Percentiles rank a stretch among this genome's conserved stretches.
Evolutionary conservation across 2,888 invertebrate species (phyloP).

Genomic region (Sphaeridia pumilis): DNA sequence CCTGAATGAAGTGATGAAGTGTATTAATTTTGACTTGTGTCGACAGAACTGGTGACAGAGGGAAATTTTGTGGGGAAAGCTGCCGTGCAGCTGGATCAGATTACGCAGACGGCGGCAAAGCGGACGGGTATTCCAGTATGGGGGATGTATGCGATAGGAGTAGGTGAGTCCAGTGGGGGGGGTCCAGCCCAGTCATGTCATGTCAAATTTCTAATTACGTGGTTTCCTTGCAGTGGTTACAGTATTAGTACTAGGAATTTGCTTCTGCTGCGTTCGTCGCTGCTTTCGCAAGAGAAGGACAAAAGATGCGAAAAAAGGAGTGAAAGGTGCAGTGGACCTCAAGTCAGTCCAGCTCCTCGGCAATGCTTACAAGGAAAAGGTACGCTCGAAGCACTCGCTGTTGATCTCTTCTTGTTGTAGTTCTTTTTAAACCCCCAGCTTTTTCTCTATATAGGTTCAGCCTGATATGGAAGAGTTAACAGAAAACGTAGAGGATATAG

Average conservation of each 20-base stretch:
- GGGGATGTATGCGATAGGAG: conserved; percentile 72
- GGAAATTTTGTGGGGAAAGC: conserved; percentile 12
- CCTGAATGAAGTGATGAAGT: too few species aligned
- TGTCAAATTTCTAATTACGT: conserved; percentile 1
- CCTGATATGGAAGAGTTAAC: conserved; percentile 92
- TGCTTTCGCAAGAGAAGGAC: conserved; percentile 83
- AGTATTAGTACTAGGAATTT: conserved; percentile 66
- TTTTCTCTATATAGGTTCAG: conserved; percentile 44
- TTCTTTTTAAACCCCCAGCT: neutral
- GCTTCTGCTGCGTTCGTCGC: conserved; percentile 84
- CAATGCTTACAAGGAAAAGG: conserved; percentile 96
- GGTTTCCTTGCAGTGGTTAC: conserved; percentile 46
- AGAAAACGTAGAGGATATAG: conserved; percentile 77
- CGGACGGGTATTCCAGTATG: conserved; percentile 70
- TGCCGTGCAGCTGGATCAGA: conserved; percentile 12
- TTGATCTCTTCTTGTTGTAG: neutral
- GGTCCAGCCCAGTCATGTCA: neutral
- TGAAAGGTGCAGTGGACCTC: conserved; percentile 81
- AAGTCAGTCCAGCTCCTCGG: conserved; percentile 93
- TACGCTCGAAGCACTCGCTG: conserved; percentile 40
- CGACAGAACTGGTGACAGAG: too few species aligned
- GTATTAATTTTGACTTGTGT: too few species aligned
- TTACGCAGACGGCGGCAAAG: conserved; percentile 42
- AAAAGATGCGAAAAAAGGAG: conserved; percentile 88
- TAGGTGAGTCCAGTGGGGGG: conserved; percentile 48